phyloP scores from a whole-genome alignment of 2,113 vertebrate species.

The Danionella cerebrum region DNA sequence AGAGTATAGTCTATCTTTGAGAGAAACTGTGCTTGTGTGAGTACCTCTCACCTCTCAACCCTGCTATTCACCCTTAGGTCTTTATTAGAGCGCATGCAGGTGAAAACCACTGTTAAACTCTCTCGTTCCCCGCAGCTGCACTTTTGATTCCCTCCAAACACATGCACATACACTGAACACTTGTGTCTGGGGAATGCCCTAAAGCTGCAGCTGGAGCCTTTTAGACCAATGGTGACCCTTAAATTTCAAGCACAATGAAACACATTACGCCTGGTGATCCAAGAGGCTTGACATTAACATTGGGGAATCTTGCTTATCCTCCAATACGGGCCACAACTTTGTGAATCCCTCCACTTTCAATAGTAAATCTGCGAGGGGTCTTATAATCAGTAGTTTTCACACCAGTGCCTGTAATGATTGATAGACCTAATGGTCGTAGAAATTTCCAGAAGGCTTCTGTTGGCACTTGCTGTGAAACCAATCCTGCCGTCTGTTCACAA shows the following conservation, averaged over 20 bases:
- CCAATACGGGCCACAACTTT: too few relatives aligned
- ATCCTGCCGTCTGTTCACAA: conserved; percentile 41
- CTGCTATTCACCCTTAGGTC: conserved; percentile 41
- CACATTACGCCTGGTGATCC: conserved; percentile 1
- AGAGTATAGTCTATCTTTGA: too few relatives aligned
- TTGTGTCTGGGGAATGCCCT: conserved; percentile 12
- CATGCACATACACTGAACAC: background rate
- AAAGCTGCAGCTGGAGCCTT: background rate
- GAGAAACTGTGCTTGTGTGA: too few relatives aligned
- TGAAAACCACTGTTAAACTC: conserved; percentile 34
- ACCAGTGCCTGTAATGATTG: conserved; percentile 23
- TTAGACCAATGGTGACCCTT: background rate
- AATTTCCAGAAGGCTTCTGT: conserved; percentile 17
- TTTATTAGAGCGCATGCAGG: conserved; percentile 46
- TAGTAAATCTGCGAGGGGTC: background rate
- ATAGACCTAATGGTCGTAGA: conserved; percentile 21
- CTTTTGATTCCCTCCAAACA: conserved; percentile 31
- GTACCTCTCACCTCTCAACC: conserved; percentile 30
- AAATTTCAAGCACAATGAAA: conserved; percentile 11
- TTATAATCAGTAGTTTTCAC: background rate
- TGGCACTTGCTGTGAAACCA: conserved; percentile 21
- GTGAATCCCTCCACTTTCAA: background rate
- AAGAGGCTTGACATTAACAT: background rate
- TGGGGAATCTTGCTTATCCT: too few relatives aligned
- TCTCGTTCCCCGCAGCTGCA: conserved; percentile 32